phyloP scores from a whole-genome alignment of 2,113 vertebrate species.

The Ameiurus melas region DNA sequence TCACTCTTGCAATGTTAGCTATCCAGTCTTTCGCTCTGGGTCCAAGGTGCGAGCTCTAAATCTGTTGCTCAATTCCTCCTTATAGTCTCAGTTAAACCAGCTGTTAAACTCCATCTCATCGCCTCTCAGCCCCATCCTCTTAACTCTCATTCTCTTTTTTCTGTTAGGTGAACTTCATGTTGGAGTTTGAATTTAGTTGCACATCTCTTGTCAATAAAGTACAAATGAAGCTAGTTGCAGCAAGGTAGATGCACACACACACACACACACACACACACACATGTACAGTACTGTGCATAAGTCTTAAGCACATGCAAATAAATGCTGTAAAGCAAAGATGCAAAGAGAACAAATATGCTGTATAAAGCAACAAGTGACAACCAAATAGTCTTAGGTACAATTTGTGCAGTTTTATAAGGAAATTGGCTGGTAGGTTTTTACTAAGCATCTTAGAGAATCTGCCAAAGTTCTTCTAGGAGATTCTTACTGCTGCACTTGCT shows the following conservation, averaged over 20 bases:
- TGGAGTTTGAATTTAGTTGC: slow-evolving; percentile 95
- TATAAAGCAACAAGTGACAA: neutral
- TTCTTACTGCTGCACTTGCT: neutral
- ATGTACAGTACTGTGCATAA: neutral
- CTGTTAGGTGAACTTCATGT: slow-evolving; percentile 80
- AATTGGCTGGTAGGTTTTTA: neutral
- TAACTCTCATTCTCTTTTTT: slow-evolving; percentile 22
- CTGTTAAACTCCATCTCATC: neutral
- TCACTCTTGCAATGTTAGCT: slow-evolving; percentile 83
- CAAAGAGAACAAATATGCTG: neutral
- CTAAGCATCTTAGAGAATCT: neutral
- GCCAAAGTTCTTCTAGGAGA: neutral
- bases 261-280: neutral
- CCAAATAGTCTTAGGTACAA: neutral
- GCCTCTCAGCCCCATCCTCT: neutral
- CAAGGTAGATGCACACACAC: slow-evolving; percentile 72
- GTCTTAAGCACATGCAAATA: neutral
- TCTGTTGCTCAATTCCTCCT: neutral
- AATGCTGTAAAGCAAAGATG: neutral
- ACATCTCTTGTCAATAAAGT: slow-evolving; percentile 76
- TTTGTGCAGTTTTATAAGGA: neutral
- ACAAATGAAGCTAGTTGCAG: slow-evolving; percentile 76
- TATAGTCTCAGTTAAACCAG: neutral
- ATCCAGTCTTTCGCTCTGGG: slow-evolving; percentile 83
- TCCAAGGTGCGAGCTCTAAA: slow-evolving; percentile 74